These are phyloP conservation scores for Thereva nobilitata DNA, from an alignment of 2,888 invertebrate genomes.

Conservation along the genomic window DNA sequence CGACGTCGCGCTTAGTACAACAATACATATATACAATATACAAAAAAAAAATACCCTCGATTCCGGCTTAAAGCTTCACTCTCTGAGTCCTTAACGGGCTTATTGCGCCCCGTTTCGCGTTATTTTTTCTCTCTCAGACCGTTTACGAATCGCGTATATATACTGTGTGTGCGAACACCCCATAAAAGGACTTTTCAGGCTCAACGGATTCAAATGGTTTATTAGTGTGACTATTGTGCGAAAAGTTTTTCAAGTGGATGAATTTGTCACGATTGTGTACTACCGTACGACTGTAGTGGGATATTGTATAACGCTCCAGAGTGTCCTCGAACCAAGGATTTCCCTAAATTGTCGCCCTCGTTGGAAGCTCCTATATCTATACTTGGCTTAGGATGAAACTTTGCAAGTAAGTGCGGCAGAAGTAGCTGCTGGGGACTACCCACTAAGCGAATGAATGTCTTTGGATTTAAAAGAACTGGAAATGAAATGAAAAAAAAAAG, in stretches of 20 bases:
- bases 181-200: constrained; percentile 14
- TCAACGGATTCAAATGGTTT: constrained; percentile 15
- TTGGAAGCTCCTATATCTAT: background rate
- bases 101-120: background rate
- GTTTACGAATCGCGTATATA: background rate
- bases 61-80: background rate
- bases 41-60: background rate
- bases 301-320: too few species aligned
- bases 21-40: too few species aligned
- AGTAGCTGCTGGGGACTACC: background rate
- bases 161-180: background rate
- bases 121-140: background rate
- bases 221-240: constrained; percentile 27
- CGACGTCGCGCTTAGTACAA: background rate
- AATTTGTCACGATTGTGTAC: constrained; percentile 29
- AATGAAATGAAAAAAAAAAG: too few species aligned
- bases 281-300: background rate
- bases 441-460: too few species aligned
- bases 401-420: constrained; percentile 17
- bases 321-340: constrained; percentile 8
- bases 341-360: constrained; percentile 18
- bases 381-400: background rate
- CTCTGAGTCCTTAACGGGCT: background rate
- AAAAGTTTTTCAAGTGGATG: constrained; percentile 23
- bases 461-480: too few species aligned